A percentile compares a stretch with the other conserved stretches of the same genome.
Evolutionary conservation across 1,140 invertebrate species (phyloP).

Genomic region (Bombus pascuorum): DNA sequence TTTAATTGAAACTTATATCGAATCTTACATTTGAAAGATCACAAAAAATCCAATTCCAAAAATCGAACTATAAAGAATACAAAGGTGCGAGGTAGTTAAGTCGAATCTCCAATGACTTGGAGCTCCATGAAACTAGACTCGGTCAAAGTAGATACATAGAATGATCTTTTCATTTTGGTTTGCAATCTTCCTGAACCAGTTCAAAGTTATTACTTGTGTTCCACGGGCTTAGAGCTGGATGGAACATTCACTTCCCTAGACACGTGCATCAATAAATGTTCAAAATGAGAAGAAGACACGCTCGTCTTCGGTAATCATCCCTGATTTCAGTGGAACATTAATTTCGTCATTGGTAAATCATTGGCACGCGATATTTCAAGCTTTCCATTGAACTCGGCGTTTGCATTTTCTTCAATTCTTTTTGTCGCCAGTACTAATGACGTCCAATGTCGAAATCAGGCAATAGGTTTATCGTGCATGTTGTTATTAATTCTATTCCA

Average conservation of each 20-base stretch:
- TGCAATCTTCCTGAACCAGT: not conserved
- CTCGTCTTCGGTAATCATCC: constrained; percentile 12
- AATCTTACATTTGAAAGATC: not conserved
- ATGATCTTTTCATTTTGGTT: not conserved
- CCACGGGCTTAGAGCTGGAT: not conserved
- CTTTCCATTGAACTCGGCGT: constrained; percentile 21
- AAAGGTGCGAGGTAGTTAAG: not conserved
- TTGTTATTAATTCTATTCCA: not conserved
- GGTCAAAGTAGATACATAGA: not conserved
- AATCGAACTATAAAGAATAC: not conserved
- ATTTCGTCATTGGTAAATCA: constrained; percentile 27
- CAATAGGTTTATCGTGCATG: not conserved
- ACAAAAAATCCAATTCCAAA: not conserved
- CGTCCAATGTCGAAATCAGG: constrained; percentile 11
- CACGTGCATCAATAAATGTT: not conserved
- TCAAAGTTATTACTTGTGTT: not conserved
- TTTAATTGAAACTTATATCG: not conserved
- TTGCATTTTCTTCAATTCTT: constrained; percentile 3
- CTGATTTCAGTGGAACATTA: constrained; percentile 9
- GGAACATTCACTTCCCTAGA: not conserved
- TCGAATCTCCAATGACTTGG: not conserved
- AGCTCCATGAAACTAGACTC: fast-evolving
- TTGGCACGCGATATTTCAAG: constrained; percentile 11
- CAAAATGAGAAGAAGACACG: not conserved
- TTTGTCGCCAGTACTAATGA: constrained; percentile 21